These are phyloP conservation scores for Chamaetylas fuelleborni DNA, from an alignment of 2,113 vertebrate genomes.

Conservation along the genomic window DNA sequence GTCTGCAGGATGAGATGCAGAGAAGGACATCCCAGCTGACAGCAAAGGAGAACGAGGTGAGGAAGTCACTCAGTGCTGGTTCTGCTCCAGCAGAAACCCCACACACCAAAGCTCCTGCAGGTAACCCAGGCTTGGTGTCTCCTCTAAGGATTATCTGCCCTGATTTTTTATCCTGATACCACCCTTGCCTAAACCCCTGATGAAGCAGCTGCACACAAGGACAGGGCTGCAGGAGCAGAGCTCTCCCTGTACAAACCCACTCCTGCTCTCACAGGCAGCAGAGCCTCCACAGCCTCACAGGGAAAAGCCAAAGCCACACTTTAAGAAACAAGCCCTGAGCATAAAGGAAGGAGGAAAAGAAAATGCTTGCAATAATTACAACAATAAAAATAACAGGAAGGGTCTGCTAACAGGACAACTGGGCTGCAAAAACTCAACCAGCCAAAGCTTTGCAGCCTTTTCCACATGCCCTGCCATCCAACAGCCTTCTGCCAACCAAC, in stretches of 20 bases:
- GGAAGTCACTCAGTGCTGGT: not conserved
- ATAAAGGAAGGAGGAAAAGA: not conserved
- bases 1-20: constrained; percentile 63
- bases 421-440: not conserved
- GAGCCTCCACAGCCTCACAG: not conserved
- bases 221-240: not conserved
- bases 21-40: constrained; percentile 59
- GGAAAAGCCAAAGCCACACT: not conserved
- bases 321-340: not conserved
- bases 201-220: fast-evolving
- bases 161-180: not conserved
- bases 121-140: not conserved
- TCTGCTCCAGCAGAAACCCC: not conserved
- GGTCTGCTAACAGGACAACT: not conserved
- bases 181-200: fast-evolving
- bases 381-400: not conserved
- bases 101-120: not conserved
- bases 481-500: not conserved
- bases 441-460: not conserved
- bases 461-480: not conserved
- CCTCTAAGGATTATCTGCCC: not conserved
- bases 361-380: not conserved
- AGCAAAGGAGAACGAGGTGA: constrained; percentile 77
- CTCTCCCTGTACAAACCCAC: not conserved
- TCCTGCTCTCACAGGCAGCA: not conserved